phyloP scores from a whole-genome alignment of 2,113 vertebrate genomes.

The Jacana jacana region DNA sequence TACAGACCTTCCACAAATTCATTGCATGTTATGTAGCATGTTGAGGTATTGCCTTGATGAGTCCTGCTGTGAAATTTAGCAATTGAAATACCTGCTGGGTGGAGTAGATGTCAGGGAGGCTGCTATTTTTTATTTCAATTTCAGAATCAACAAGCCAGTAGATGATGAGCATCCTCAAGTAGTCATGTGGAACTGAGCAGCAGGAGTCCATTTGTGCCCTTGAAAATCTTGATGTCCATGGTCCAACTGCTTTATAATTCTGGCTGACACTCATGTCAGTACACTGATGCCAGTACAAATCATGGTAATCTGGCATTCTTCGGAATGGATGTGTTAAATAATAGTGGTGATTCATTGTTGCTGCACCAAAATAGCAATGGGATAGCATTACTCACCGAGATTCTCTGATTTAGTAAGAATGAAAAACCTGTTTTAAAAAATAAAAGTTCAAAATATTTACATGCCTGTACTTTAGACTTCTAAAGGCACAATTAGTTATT shows the following conservation, averaged over 20 bases:
- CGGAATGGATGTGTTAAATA: neutral
- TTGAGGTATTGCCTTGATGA: neutral
- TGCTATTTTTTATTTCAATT: neutral
- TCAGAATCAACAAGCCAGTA: neutral
- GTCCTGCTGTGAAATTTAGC: neutral
- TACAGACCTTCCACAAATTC: neutral
- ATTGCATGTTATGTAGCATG: neutral
- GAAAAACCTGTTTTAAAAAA: neutral
- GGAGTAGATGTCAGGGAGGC: neutral
- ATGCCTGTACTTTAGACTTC: neutral
- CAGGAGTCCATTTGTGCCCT: neutral
- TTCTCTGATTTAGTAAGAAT: neutral
- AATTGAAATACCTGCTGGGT: neutral
- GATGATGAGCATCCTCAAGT: neutral
- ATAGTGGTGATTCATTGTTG: conserved; percentile 10
- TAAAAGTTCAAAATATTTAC: conserved; percentile 11
- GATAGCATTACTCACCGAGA: neutral
- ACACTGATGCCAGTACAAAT: neutral
- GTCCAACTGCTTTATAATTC: neutral
- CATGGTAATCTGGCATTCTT: neutral
- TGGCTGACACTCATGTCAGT: neutral
- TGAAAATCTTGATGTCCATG: neutral
- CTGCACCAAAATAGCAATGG: conserved; percentile 7
- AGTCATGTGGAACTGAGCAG: neutral
- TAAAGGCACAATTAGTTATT: neutral